Percentiles rank a stretch among this genome's conserved stretches.
Evolutionary conservation across 2,797 vertebrate species (phyloP).

Genomic region (Chrysocyon brachyurus): DNA sequence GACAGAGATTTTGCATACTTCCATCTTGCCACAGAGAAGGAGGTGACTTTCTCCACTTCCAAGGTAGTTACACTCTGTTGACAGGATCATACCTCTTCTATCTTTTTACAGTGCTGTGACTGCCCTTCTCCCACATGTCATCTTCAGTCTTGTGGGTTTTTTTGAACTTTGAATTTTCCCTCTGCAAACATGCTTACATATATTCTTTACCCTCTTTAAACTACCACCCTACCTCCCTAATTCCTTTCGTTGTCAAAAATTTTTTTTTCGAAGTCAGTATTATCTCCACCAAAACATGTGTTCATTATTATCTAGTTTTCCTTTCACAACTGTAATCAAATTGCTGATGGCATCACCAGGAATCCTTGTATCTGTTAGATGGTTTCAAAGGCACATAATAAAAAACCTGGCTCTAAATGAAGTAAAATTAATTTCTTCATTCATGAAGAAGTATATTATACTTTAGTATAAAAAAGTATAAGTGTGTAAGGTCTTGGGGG

Average conservation of each 20-base stretch:
- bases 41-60: background rate
- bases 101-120: background rate
- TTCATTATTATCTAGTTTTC: background rate
- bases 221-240: background rate
- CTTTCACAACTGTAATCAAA: background rate
- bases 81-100: background rate
- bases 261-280: background rate
- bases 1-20: background rate
- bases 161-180: background rate
- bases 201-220: constrained; percentile 43
- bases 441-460: background rate
- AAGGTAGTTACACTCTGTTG: background rate
- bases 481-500: background rate
- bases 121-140: background rate
- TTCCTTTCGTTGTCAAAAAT: background rate
- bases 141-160: background rate
- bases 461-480: background rate
- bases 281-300: background rate
- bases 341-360: background rate
- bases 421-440: background rate
- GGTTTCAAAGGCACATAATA: background rate
- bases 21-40: background rate
- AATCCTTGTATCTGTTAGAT: background rate
- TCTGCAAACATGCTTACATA: background rate
- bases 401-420: background rate